Evolutionary conservation across 2,888 invertebrate species (phyloP).

Genomic region (Oxyteleia sp.): DNA sequence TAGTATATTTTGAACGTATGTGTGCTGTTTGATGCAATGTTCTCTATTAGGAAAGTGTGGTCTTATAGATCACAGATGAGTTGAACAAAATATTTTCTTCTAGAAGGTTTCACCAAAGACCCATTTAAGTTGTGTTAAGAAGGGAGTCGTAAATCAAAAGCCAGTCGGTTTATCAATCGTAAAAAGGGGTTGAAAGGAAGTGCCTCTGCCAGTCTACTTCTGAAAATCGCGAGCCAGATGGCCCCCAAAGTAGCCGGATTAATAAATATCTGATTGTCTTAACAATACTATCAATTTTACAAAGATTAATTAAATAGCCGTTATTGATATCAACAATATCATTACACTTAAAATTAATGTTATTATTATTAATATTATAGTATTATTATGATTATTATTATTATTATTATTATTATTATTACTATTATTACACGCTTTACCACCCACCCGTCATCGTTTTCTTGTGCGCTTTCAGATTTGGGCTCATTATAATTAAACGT

Average conservation of each 20-base stretch:
- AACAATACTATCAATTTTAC: constrained; percentile 86
- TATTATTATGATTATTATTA: too few relatives aligned
- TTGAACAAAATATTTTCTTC: constrained; percentile 9
- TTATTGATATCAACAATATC: constrained; percentile 74
- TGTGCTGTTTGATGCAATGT: too few relatives aligned
- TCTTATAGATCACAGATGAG: constrained; percentile 19
- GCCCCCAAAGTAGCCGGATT: constrained; percentile 84
- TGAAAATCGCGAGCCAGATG: constrained; percentile 32
- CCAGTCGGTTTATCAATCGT: neutral
- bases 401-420: constrained; percentile 60
- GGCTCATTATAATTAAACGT: constrained; percentile 51
- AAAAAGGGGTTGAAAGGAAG: constrained; percentile 3
- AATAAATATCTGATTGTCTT: constrained; percentile 87
- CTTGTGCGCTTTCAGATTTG: constrained; percentile 63
- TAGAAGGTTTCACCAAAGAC: constrained; percentile 33
- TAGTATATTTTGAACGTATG: too few relatives aligned
- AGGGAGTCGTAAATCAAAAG: neutral
- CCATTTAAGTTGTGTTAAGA: neutral
- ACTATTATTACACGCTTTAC: constrained; percentile 72
- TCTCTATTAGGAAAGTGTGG: neutral
- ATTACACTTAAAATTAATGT: constrained; percentile 32
- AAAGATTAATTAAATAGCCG: constrained; percentile 71
- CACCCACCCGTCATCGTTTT: constrained; percentile 23
- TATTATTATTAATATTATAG: constrained; percentile 66
- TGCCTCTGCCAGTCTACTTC: constrained; percentile 49